A percentile compares a stretch with the other conserved stretches of the same genome.
Conservation (phyloP, 1,140 invertebrate genomes). For the Drosophila pectinifera region DNA sequence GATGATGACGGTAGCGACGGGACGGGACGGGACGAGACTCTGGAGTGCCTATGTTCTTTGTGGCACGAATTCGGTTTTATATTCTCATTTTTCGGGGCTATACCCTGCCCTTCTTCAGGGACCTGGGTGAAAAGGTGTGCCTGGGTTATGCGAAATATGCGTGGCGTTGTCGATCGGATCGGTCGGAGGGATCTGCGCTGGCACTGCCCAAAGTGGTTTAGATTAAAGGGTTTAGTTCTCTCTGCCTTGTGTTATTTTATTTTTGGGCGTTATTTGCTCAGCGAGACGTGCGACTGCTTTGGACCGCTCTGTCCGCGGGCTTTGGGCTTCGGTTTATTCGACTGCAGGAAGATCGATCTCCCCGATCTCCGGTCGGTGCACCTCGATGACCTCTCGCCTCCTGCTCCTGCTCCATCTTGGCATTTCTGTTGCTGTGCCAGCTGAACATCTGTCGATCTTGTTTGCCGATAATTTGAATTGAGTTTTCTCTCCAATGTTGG, state of each 20-base stretch:
- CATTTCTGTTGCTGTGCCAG: slow-evolving; percentile 60
- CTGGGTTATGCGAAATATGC: slow-evolving; percentile 81
- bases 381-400: slow-evolving; percentile 67
- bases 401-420: slow-evolving; percentile 10
- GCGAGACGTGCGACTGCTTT: slow-evolving; percentile 79
- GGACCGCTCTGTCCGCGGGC: slow-evolving; percentile 18
- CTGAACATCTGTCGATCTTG: slow-evolving; percentile 83
- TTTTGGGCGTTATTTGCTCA: slow-evolving; percentile 82
- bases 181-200: slow-evolving; percentile 49
- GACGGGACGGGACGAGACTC: background rate
- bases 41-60: slow-evolving; percentile 43
- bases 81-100: slow-evolving; percentile 45
- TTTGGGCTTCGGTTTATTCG: slow-evolving; percentile 19
- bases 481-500: slow-evolving; percentile 68
- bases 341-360: slow-evolving; percentile 62
- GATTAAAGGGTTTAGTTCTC: slow-evolving; percentile 76
- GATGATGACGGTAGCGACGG: slow-evolving; percentile 71
- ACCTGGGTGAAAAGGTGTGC: slow-evolving; percentile 70
- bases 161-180: slow-evolving; percentile 74
- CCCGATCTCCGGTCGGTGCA: slow-evolving; percentile 55
- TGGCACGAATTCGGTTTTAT: slow-evolving; percentile 30
- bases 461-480: slow-evolving; percentile 82
- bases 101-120: slow-evolving; percentile 47
- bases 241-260: slow-evolving; percentile 60
- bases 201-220: slow-evolving; percentile 80